These are phyloP conservation scores for Didymodactylos carnosus DNA, from an alignment of 2,888 invertebrate species.

Conservation along the genomic window DNA sequence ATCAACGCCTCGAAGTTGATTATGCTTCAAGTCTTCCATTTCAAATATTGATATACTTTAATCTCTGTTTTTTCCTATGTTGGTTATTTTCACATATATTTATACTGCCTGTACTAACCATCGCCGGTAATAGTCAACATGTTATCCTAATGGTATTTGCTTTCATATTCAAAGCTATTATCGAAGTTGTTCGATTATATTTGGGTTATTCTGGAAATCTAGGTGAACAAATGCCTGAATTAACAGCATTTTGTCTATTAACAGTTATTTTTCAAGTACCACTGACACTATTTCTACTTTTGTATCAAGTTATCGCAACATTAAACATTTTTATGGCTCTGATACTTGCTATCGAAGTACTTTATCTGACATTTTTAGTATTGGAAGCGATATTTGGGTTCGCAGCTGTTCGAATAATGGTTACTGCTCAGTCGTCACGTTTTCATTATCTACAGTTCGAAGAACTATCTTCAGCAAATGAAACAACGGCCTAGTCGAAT, in stretches of 20 bases:
- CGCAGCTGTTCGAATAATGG: constrained; percentile 48
- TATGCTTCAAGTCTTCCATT: constrained; percentile 47
- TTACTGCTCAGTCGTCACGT: constrained; percentile 40
- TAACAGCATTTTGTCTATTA: constrained; percentile 69
- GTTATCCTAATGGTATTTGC: constrained; percentile 39
- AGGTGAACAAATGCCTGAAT: constrained; percentile 62
- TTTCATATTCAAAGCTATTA: constrained; percentile 40
- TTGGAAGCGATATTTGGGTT: constrained; percentile 39
- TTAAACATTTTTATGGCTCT: constrained; percentile 44
- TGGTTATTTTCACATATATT: constrained; percentile 48
- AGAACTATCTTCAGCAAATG: too few species aligned
- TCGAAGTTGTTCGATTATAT: constrained; percentile 55
- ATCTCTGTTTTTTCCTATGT: constrained; percentile 50
- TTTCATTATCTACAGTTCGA: constrained; percentile 10
- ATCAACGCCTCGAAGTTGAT: too few species aligned
- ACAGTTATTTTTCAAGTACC: constrained; percentile 66
- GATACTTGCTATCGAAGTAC: constrained; percentile 47
- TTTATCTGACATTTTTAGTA: constrained; percentile 31
- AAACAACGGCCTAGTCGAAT: too few species aligned
- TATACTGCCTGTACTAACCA: constrained; percentile 50
- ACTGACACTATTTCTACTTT: constrained; percentile 52
- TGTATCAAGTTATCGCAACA: constrained; percentile 37
- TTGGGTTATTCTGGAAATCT: constrained; percentile 71
- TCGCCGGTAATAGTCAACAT: constrained; percentile 35
- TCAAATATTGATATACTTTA: constrained; percentile 66